Percentiles rank a stretch among this genome's conserved stretches.
Evolutionary conservation across 2,113 vertebrate species (phyloP).

Genomic region (Riparia riparia): DNA sequence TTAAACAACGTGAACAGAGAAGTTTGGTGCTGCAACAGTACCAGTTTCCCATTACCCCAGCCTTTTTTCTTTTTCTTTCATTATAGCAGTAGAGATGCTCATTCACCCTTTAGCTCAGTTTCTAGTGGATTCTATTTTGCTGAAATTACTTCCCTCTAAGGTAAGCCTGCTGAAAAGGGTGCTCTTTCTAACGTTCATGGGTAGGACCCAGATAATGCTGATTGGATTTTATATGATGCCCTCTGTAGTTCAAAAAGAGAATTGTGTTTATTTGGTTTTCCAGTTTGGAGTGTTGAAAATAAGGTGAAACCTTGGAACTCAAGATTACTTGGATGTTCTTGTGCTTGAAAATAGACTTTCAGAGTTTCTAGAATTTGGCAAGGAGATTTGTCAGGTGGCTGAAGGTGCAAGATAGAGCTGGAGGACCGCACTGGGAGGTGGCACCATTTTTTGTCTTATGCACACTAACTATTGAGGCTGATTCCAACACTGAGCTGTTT

Average conservation of each 20-base stretch:
- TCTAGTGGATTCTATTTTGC: not conserved
- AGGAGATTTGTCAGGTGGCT: not conserved
- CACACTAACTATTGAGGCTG: not conserved
- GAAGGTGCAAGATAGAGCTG: not conserved
- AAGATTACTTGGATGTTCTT: not conserved
- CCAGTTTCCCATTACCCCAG: not conserved
- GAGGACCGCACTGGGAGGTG: not conserved
- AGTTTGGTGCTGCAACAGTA: not conserved
- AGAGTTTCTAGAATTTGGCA: not conserved
- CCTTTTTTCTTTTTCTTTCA: not conserved
- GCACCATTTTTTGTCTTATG: not conserved
- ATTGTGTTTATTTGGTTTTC: not conserved
- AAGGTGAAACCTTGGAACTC: not conserved
- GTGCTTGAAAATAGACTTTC: not conserved
- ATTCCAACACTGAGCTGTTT: not conserved
- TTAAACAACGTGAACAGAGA: not conserved
- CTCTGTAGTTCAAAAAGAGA: not conserved
- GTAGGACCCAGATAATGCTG: not conserved
- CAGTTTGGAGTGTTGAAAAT: not conserved
- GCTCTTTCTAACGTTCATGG: not conserved
- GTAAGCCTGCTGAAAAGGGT: not conserved
- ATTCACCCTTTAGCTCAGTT: not conserved
- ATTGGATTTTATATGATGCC: not conserved
- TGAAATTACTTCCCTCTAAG: not conserved
- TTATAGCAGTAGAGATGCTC: not conserved